phyloP scores from a whole-genome alignment of 1,140 invertebrate genomes.

The Drosophila teissieri region DNA sequence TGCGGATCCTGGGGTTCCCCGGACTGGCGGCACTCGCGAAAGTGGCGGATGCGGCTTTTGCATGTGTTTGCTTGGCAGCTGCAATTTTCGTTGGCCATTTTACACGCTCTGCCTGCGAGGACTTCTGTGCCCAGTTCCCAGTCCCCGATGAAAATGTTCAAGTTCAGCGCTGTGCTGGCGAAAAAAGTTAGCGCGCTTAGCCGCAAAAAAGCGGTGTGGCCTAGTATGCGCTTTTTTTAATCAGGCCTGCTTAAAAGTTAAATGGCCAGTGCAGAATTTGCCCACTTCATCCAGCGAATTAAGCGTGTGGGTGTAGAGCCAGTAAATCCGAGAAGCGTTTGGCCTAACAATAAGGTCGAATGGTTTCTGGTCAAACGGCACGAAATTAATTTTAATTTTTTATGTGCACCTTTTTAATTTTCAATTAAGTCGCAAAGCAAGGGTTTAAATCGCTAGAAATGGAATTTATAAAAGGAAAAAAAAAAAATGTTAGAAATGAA shows the following conservation, averaged over 20 bases:
- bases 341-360: slow-evolving; percentile 18
- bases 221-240: slow-evolving; percentile 28
- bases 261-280: slow-evolving; percentile 6
- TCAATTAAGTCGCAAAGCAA: slow-evolving; percentile 60
- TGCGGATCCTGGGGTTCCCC: slow-evolving; percentile 39
- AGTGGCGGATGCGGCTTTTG: slow-evolving; percentile 71
- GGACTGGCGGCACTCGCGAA: slow-evolving; percentile 59
- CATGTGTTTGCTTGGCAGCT: slow-evolving; percentile 73
- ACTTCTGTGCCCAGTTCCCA: background rate
- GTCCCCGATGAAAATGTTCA: slow-evolving; percentile 8
- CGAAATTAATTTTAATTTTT: slow-evolving; percentile 81
- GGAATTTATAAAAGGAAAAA: too few species aligned
- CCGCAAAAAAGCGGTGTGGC: slow-evolving; percentile 23
- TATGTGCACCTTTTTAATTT: slow-evolving; percentile 79
- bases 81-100: slow-evolving; percentile 50
- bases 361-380: slow-evolving; percentile 52
- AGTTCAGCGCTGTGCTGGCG: slow-evolving; percentile 23
- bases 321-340: background rate
- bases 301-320: slow-evolving; percentile 6
- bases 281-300: slow-evolving; percentile 9
- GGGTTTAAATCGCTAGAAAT: slow-evolving; percentile 29
- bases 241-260: slow-evolving; percentile 14
- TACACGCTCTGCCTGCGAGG: background rate
- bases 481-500: too few species aligned
- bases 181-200: slow-evolving; percentile 31